These are phyloP conservation scores for Apocheima hispidaria DNA, from an alignment of 2,888 invertebrate species.

Conservation along the genomic window DNA sequence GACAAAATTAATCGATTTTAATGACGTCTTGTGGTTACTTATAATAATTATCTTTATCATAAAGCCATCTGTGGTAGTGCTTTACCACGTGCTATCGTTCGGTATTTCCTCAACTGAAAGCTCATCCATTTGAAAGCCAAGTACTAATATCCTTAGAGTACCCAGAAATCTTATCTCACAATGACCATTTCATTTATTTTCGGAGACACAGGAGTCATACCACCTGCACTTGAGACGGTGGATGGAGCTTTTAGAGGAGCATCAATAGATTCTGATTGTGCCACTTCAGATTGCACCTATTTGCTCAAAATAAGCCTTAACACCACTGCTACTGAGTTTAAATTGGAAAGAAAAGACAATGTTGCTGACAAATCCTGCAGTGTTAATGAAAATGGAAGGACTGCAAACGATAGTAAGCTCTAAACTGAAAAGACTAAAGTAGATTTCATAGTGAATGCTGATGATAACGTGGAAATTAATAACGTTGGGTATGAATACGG, in stretches of 20 bases:
- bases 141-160: constrained; percentile 45
- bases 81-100: constrained; percentile 44
- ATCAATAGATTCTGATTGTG: constrained; percentile 71
- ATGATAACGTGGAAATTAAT: constrained; percentile 46
- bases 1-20: background rate
- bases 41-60: background rate
- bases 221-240: constrained; percentile 81
- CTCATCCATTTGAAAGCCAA: constrained; percentile 51
- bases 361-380: constrained; percentile 70
- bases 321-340: background rate
- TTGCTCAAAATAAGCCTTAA: constrained; percentile 53
- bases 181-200: constrained; percentile 84
- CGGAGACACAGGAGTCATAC: constrained; percentile 81
- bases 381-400: constrained; percentile 56
- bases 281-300: constrained; percentile 65
- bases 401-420: constrained; percentile 50
- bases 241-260: constrained; percentile 78
- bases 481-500: constrained; percentile 41
- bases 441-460: constrained; percentile 43
- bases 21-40: background rate
- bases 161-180: constrained; percentile 73
- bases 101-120: constrained; percentile 53
- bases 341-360: constrained; percentile 40
- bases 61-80: background rate
- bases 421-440: constrained; percentile 48